phyloP scores from a whole-genome alignment of 2,797 vertebrate species.

The Falco rusticolus region DNA sequence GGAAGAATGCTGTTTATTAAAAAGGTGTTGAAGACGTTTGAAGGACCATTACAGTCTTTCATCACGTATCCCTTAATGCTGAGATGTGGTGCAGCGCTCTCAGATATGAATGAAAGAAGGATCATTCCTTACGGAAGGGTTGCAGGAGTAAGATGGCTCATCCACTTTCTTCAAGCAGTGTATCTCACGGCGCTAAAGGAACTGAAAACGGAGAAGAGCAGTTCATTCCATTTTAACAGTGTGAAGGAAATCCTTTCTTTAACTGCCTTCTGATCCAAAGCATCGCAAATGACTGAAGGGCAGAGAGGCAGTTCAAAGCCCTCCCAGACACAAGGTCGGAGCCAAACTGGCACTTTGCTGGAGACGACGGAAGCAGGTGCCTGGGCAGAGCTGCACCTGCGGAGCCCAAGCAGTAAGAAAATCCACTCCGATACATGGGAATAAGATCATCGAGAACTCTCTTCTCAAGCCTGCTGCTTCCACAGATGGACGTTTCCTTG shows the following conservation, averaged over 20 bases:
- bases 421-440: accelerated
- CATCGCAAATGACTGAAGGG: too few species aligned
- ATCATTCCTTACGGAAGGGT: neutral
- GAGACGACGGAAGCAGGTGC: neutral
- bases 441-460: accelerated
- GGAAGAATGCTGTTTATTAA: neutral
- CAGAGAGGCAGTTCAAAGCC: neutral
- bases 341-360: accelerated
- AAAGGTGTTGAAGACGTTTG: neutral
- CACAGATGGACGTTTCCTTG: neutral
- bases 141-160: neutral
- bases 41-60: neutral
- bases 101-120: too few species aligned
- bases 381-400: neutral
- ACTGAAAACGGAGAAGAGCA: neutral
- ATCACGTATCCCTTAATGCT: neutral
- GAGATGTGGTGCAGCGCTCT: neutral
- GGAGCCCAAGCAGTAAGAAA: neutral
- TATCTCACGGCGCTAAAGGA: neutral
- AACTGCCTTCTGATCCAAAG: neutral
- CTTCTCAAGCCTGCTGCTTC: neutral
- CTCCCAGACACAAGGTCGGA: neutral
- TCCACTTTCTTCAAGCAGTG: neutral
- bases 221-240: neutral
- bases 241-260: neutral